Conservation (phyloP, 2,888 invertebrate species). For the Alloscopus bannaensis region DNA sequence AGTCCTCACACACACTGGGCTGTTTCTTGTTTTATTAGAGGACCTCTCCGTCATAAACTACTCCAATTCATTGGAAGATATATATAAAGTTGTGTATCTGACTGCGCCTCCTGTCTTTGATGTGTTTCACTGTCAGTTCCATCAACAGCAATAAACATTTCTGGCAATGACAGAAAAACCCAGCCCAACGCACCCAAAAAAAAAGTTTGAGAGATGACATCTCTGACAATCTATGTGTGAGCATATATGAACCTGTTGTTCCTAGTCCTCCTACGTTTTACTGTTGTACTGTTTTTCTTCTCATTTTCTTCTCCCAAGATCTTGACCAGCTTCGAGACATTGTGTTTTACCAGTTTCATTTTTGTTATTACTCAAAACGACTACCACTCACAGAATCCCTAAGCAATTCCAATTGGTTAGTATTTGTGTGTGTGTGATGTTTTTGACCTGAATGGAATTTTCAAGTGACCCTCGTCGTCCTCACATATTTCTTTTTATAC, state of each 20-base stretch:
- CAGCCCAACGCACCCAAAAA: constrained; percentile 53
- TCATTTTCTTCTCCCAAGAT: background rate
- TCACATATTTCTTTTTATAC: background rate
- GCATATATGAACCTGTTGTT: too few species aligned
- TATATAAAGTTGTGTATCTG: too few species aligned
- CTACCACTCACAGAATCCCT: too few species aligned
- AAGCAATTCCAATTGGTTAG: too few species aligned
- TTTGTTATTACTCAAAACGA: too few species aligned
- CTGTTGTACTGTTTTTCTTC: background rate
- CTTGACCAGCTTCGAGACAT: background rate
- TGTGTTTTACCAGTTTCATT: constrained; percentile 32
- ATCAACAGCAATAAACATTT: constrained; percentile 53
- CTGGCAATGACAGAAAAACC: constrained; percentile 47
- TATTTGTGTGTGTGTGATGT: constrained; percentile 1
- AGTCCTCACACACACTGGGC: too few species aligned
- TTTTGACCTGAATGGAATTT: constrained; percentile 53
- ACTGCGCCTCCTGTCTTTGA: too few species aligned
- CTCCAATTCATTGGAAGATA: too few species aligned
- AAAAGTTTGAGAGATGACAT: constrained; percentile 32
- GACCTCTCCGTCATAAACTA: background rate
- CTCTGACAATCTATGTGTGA: constrained; percentile 38
- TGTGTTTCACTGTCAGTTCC: constrained; percentile 51
- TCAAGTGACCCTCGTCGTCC: constrained; percentile 42
- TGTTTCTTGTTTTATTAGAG: too few species aligned
- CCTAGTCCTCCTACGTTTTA: background rate